Percentiles rank a stretch among this genome's conserved stretches.
Conservation (phyloP, 1,140 invertebrate species). For the Cotesia chilonis region DNA sequence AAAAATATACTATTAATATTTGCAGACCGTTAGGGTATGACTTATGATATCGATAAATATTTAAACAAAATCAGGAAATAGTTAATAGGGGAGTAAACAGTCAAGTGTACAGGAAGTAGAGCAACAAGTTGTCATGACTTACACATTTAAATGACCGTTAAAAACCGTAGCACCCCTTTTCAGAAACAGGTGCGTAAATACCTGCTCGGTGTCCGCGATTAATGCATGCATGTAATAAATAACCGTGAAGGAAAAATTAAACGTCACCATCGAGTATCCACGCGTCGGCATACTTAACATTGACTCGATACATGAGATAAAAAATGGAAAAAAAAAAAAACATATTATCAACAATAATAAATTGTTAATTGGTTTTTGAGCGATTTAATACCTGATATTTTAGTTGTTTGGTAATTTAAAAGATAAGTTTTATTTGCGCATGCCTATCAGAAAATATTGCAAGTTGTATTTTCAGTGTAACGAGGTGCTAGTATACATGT, state of each 20-base stretch:
- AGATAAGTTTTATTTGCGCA: not conserved
- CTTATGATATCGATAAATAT: not conserved
- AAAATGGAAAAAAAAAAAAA: too few relatives aligned
- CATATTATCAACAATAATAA: too few relatives aligned
- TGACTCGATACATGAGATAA: too few relatives aligned
- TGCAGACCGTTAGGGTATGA: not conserved
- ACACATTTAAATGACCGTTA: not conserved
- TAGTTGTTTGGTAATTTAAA: not conserved
- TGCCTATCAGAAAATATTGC: conserved; percentile 25
- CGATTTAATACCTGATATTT: not conserved
- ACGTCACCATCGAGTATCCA: too few relatives aligned
- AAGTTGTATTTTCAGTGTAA: conserved; percentile 43
- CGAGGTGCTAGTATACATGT: conserved; percentile 49
- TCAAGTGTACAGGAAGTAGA: conserved; percentile 1
- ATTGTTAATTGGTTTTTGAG: too few relatives aligned
- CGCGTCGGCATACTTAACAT: too few relatives aligned
- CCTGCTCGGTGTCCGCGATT: not conserved
- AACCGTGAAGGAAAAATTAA: not conserved
- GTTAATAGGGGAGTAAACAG: too few relatives aligned
- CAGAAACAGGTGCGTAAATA: conserved; percentile 39
- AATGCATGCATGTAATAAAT: not conserved
- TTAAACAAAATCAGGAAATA: not conserved
- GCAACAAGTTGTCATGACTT: conserved; percentile 5
- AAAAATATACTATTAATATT: too few relatives aligned
- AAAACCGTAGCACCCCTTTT: conserved; percentile 19